These are phyloP conservation scores for Melanostoma scalare DNA, from an alignment of 2,888 invertebrate species.

Conservation along the genomic window DNA sequence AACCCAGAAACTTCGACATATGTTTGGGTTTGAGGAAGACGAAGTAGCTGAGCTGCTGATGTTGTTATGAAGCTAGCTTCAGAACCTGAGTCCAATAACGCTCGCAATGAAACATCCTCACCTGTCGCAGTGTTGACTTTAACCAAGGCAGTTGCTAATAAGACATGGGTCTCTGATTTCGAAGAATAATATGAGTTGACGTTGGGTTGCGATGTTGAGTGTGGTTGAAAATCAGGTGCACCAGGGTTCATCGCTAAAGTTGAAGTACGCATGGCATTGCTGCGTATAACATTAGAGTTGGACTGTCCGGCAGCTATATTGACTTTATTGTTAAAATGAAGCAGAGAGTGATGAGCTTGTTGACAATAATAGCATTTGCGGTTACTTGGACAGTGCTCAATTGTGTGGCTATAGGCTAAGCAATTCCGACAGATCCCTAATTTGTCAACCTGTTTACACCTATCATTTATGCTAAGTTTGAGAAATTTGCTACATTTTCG, in stretches of 20 bases:
- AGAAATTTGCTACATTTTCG: conserved; percentile 49
- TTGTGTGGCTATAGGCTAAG: neutral
- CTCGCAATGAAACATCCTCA: neutral
- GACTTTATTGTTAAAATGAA: neutral
- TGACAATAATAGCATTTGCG: conserved; percentile 17
- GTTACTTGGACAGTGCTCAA: conserved; percentile 6
- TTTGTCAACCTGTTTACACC: neutral
- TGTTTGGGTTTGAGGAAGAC: neutral
- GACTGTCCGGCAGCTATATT: neutral
- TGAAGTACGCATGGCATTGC: neutral
- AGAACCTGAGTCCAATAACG: neutral
- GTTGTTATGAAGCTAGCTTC: neutral
- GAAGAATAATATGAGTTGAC: neutral
- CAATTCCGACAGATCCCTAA: conserved; percentile 1
- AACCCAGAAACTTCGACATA: conserved; percentile 11
- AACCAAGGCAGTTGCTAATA: neutral
- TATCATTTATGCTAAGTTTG: conserved; percentile 12
- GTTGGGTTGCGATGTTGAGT: neutral
- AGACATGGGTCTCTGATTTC: neutral
- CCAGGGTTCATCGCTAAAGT: no score
- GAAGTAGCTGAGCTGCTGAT: neutral
- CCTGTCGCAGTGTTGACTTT: neutral
- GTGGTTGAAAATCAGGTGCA: neutral
- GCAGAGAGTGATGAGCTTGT: conserved; percentile 13
- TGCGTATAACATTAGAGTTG: neutral